phyloP scores from a whole-genome alignment of 2,797 vertebrate genomes.

The Sebastiscus albofasciatus region DNA sequence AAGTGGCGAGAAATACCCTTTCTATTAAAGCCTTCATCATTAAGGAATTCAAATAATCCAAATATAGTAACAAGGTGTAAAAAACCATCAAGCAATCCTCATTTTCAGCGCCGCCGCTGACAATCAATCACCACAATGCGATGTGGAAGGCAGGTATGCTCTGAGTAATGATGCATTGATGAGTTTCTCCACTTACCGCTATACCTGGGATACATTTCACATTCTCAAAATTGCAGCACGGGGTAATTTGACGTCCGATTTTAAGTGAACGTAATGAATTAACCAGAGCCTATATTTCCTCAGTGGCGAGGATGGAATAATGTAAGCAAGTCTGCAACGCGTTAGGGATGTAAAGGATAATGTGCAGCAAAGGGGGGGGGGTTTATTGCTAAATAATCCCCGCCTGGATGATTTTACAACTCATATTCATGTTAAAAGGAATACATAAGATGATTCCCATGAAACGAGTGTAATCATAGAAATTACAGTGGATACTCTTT shows the following conservation, averaged over 20 bases:
- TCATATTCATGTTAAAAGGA: constrained; percentile 6
- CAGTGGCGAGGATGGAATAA: background rate
- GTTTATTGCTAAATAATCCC: constrained; percentile 42
- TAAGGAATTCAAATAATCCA: background rate
- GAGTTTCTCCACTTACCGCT: background rate
- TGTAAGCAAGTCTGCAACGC: background rate
- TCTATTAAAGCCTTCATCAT: background rate
- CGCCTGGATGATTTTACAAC: constrained; percentile 31
- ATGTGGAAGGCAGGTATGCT: background rate
- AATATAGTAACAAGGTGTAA: background rate
- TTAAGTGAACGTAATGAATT: constrained; percentile 18
- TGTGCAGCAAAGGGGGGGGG: constrained; percentile 4
- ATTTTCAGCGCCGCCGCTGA: background rate
- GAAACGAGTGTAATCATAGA: constrained; percentile 27
- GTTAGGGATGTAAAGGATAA: constrained; percentile 1
- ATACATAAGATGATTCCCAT: constrained; percentile 4
- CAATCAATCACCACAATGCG: constrained; percentile 36
- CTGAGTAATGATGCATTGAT: constrained; percentile 30
- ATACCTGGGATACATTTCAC: background rate
- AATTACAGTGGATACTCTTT: constrained; percentile 2
- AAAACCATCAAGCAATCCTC: constrained; percentile 19
- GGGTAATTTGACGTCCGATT: constrained; percentile 8
- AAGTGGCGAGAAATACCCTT: background rate
- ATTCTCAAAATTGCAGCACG: background rate
- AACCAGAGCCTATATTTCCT: constrained; percentile 19